phyloP scores from a whole-genome alignment of 2,797 vertebrate species.

The Kryptolebias ocellatus region DNA sequence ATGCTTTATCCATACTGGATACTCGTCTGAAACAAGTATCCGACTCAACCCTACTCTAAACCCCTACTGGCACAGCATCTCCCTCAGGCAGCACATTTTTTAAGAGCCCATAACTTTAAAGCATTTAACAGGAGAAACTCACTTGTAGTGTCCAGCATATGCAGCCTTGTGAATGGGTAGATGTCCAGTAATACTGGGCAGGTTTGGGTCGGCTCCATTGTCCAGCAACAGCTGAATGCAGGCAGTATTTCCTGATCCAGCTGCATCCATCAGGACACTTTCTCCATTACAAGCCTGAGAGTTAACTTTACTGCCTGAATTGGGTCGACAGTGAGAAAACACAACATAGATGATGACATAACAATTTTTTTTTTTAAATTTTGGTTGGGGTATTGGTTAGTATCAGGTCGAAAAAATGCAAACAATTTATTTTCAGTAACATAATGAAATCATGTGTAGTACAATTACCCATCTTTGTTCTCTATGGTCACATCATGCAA shows the following conservation, averaged over 20 bases:
- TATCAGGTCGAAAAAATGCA: too few relatives aligned
- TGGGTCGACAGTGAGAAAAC: too few relatives aligned
- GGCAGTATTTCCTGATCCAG: slow-evolving; percentile 84
- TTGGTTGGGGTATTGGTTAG: too few relatives aligned
- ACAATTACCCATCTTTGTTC: not conserved
- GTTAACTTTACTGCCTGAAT: slow-evolving; percentile 84
- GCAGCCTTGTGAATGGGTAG: slow-evolving; percentile 89
- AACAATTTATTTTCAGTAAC: too few relatives aligned
- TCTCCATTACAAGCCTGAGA: slow-evolving; percentile 84
- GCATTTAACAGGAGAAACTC: slow-evolving; percentile 57
- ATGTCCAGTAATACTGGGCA: slow-evolving; percentile 82
- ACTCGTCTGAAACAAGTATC: too few relatives aligned
- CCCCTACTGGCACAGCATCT: not conserved
- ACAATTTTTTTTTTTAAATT: too few relatives aligned
- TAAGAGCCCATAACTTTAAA: not conserved
- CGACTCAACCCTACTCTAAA: too few relatives aligned
- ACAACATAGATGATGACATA: too few relatives aligned
- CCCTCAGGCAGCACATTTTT: not conserved
- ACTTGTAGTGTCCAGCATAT: slow-evolving; percentile 88
- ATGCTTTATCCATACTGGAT: too few relatives aligned
- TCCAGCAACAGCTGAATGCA: slow-evolving; percentile 87
- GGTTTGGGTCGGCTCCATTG: slow-evolving; percentile 86
- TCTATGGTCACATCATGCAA: too few relatives aligned
- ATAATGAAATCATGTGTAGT: not conserved
- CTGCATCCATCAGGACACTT: slow-evolving; percentile 85